Evolutionary conservation across 2,888 invertebrate genomes (phyloP), one percentile per base, ranked within the genome.

Genomic region (Eupithecia exiguata): DNA sequence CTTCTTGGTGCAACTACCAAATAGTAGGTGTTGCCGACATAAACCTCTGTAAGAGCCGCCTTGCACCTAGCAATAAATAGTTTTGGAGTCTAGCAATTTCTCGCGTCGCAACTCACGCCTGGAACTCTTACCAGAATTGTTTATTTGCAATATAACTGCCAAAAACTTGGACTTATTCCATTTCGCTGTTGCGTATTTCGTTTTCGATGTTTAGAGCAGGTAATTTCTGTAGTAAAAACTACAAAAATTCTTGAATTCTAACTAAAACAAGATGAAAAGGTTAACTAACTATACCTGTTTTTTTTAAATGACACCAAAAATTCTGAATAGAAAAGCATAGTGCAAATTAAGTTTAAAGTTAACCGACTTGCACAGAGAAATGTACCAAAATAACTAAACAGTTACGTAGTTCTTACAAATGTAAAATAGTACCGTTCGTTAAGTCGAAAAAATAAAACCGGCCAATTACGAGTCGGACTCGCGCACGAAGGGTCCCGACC

Each of bases 61-160:
- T 76, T 78, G 79, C 78, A 75, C 73, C 76, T 78, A 75, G 76
- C 78, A 74, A 81, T 81, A 81, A 79, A 80, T 80, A 74, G 72
- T 75, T 77, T 77, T 72, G 71, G 70, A 75, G 72, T 74, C 72
- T 69, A 75, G 77, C 75, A 75, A 77, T 78, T 78, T 79, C 74
- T 74, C 75, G 77, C 71, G 61, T 73, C 71, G 73, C 72, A 78
- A 78, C 76, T 80, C 75, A 71, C 38, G 70, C 70, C 73, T 76
- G 70, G 74, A 75, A 79, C 75, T 77, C 73, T 69, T 74, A 63
- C 74, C 69, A 46, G 74, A 69, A 74, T 74, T 77, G 77, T 78
- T 79, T 78, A 74, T 75, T 77, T 71, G 75, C 72, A 65, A 62
- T 68, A 74, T 71, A 72, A 65, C 77, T 80, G 71, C 74, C 74